Evolutionary conservation across 2,888 invertebrate genomes (phyloP).

Genomic region (Apodemia hepburni): DNA sequence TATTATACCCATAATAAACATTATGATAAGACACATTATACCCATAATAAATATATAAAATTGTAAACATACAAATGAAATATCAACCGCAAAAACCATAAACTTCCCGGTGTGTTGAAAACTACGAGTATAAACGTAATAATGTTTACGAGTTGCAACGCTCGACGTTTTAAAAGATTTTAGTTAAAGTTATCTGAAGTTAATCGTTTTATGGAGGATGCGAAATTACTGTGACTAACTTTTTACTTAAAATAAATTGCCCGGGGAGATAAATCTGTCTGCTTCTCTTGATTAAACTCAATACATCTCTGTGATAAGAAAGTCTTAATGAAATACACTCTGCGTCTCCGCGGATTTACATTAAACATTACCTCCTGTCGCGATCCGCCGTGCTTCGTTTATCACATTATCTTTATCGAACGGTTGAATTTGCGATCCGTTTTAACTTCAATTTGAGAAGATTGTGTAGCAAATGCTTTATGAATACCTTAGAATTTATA

Average conservation of each 20-base stretch:
- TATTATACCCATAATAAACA: no score
- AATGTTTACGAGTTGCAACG: neutral
- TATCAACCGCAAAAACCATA: no score
- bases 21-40: no score
- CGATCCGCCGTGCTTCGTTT: slow-evolving; percentile 59
- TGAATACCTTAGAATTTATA: no score
- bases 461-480: no score
- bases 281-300: slow-evolving; percentile 29
- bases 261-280: slow-evolving; percentile 29
- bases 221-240: slow-evolving; percentile 19
- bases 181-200: slow-evolving; percentile 7
- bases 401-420: slow-evolving; percentile 62
- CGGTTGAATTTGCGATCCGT: slow-evolving; percentile 50
- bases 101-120: no score
- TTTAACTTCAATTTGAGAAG: neutral
- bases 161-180: slow-evolving; percentile 11
- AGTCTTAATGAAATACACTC: slow-evolving; percentile 51
- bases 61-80: no score
- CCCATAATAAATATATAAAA: no score
- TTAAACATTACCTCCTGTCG: slow-evolving; percentile 70
- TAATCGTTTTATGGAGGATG: slow-evolving; percentile 11
- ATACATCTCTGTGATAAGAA: slow-evolving; percentile 46
- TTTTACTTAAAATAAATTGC: slow-evolving; percentile 29
- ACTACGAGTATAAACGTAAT: no score
- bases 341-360: slow-evolving; percentile 46